Base-by-base conservation (phyloP, 2,113 vertebrate species). In the Hyperopisus bebe region DNA sequence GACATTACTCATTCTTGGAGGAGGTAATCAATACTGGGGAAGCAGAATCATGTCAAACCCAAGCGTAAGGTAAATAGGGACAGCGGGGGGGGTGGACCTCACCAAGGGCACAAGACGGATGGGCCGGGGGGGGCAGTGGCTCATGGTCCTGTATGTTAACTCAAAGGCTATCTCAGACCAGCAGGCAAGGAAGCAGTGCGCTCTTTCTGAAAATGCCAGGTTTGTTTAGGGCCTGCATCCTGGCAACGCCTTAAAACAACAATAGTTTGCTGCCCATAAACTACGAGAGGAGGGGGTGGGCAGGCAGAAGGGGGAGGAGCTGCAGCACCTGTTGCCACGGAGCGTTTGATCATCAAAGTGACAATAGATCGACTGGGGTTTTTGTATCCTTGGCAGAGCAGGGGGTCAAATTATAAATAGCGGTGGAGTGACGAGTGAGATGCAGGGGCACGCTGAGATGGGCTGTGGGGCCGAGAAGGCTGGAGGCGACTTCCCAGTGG, bases 401-500 rank as follows among this genome's bases (percentile, higher is more conserved):
- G 46, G 47, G 82, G 82, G 46, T 85, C 44, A n/a, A 85, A 85
- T 27, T 85, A 85, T 46, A 85, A 85, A 85, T 48, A 85, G 82
- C 44, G 27, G 19, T 8, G 11, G 42, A 46, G 82, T 19, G 3
- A 42, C 3, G 10, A 47, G 44, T 47, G 24, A 27, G 82, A 48
- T 46, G 82, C 44, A 48, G 82, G 19, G 46, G 42, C 19, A 21
- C 2, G n/a, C 24, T 15, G 42, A 85, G 11, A 47, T n/a, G 9
- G 3, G 1, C 19, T 10, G 5, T 2, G 15, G 31, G 35, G 35
- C 13, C 13, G 35, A 15, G 11, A 77, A 19, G 31, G 70, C 70
- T 77, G 3, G 15, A 77, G 70, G 13, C 1, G 27, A 3, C 17
- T 83, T 46, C 8, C 35, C 80, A 15, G 13, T 0, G 3, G 27